A percentile compares a stretch with the other conserved stretches of the same genome.
Conservation (phyloP, 2,888 invertebrate species). For the Axea sp. region DNA sequence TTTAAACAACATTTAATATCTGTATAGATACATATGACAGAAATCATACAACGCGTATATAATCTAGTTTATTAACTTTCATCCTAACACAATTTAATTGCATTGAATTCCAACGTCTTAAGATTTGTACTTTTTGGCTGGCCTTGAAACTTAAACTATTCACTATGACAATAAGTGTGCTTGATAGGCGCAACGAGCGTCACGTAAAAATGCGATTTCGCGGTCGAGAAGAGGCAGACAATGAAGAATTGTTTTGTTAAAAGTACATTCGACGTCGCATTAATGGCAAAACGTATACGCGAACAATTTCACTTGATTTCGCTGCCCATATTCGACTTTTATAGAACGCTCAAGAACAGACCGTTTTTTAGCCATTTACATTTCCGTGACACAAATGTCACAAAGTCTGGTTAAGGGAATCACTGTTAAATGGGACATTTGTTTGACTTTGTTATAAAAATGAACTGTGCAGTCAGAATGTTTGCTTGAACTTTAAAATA, state of each 20-base stretch:
- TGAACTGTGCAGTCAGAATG: no score
- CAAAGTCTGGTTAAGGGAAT: slow-evolving; percentile 17
- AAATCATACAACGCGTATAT: no score
- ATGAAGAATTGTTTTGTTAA: slow-evolving; percentile 56
- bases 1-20: no score
- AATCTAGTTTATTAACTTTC: no score
- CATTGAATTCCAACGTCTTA: neutral
- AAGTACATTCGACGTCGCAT: slow-evolving; percentile 44
- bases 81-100: slow-evolving; percentile 20
- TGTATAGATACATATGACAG: no score
- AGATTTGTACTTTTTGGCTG: slow-evolving; percentile 17
- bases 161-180: slow-evolving; percentile 29
- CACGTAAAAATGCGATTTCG: slow-evolving; percentile 48
- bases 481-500: no score
- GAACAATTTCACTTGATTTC: slow-evolving; percentile 54
- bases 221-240: slow-evolving; percentile 51
- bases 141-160: slow-evolving; percentile 30
- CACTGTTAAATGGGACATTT: no score
- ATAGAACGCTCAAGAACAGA: slow-evolving; percentile 5
- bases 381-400: slow-evolving; percentile 35
- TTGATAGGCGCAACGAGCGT: slow-evolving; percentile 23
- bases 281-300: slow-evolving; percentile 36
- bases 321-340: slow-evolving; percentile 41
- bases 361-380: slow-evolving; percentile 11
- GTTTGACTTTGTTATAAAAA: no score